Conservation (phyloP, 2,113 vertebrate genomes). For the Macheiramphus alcinus region DNA sequence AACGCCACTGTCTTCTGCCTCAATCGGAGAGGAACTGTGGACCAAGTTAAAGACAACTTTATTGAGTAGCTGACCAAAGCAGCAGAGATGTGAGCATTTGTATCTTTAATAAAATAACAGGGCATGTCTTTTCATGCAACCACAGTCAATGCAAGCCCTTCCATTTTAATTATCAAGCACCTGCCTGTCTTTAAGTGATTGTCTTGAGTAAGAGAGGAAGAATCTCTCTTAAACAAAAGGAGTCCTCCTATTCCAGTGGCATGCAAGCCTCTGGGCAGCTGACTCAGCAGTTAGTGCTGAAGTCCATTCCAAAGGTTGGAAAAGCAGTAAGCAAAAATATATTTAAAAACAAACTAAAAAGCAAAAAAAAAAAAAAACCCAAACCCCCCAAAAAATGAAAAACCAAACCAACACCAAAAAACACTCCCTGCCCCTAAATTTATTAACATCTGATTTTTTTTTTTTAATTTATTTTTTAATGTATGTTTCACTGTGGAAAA, state of each 20-base stretch:
- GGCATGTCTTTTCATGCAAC: rapidly evolving
- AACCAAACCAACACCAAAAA: neutral
- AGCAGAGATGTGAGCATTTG: neutral
- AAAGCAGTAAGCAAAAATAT: neutral
- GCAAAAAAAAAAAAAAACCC: neutral
- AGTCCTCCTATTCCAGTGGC: neutral
- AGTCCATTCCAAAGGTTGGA: neutral
- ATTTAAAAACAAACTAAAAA: neutral
- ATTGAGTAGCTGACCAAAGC: neutral
- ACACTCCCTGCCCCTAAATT: too few species aligned
- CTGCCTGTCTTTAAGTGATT: neutral
- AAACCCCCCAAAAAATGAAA: neutral
- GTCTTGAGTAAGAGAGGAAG: neutral
- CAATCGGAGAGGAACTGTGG: neutral
- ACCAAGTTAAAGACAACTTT: neutral
- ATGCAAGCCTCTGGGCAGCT: neutral
- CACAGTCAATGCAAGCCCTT: neutral
- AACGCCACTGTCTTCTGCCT: neutral
- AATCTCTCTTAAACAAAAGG: neutral
- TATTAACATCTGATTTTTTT: neutral
- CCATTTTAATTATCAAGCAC: neutral
- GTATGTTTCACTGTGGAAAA: neutral
- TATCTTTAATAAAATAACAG: neutral
- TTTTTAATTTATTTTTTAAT: neutral
- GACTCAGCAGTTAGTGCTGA: neutral